Base-by-base conservation (phyloP, 37 sponge, comb jelly and placozoan genomes). In the Lycopodina hypogea region DNA sequence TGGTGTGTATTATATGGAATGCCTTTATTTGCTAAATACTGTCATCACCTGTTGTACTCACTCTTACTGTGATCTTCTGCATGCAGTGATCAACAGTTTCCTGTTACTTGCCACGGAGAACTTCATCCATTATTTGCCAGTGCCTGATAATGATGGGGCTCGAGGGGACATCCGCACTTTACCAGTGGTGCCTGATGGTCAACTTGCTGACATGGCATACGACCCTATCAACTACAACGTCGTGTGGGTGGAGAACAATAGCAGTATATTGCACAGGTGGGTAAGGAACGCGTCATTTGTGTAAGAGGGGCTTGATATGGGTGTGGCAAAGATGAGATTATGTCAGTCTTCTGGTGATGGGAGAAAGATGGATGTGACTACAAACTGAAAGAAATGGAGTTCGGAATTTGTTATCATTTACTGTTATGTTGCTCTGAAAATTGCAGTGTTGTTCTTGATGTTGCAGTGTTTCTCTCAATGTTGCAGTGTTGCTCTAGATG, bases 221-320 rank as follows among this genome's bases (percentile, higher is more conserved):
- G 87, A 86, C 75, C 75, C 80, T 0, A 9, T 33, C 55, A 74
- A 66, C 41, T 29, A 58, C 40, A 74, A 69, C 32, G 74, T 86
- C n/a, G 1, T 86, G 29, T 86, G 81, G 81, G 37, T 75, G 21
- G 87, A 85, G 50, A 59, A 41, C 4, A 74, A 38, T 1, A 65
- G 74, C 38, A 42, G 45, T 21, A 17, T n/a, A 19, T 45, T 71
- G 57, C 50, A 72, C 51, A 51, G 61, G 79, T 78, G 60, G 18
- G 12, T 57, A 67, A 15, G 37, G n/a, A n/a, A 21, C 12, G 15
- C 23, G 23, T 17, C 65, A 63, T 63, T 21, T 63, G 11, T n/a
- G 29, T 21, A 24, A 63, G 24, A 63, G 11, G 9, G 23, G n/a
- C n/a, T n/a, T n/a, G n/a, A n/a, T n/a, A n/a, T 37, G 38, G 9